These are phyloP conservation scores for Troides aeacus DNA, from an alignment of 2,888 invertebrate genomes.

Conservation along the genomic window DNA sequence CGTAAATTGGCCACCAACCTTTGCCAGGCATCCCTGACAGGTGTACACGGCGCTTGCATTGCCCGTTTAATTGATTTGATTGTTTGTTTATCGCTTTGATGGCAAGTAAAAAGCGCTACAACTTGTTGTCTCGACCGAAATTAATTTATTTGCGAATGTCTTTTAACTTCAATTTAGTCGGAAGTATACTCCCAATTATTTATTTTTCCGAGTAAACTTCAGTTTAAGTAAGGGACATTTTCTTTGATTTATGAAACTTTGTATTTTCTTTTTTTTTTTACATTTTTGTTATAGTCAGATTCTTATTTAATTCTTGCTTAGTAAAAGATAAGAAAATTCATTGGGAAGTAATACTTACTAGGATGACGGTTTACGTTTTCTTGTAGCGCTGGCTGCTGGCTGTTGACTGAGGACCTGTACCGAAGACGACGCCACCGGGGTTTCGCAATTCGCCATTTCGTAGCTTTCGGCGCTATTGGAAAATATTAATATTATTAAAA, in stretches of 20 bases:
- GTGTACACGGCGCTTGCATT: background rate
- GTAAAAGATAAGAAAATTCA: background rate
- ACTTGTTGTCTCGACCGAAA: background rate
- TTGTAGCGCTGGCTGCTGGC: conserved; percentile 34
- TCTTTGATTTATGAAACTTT: too few relatives aligned
- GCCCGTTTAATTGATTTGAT: conserved; percentile 12
- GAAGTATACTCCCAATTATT: too few relatives aligned
- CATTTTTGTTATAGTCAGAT: too few relatives aligned
- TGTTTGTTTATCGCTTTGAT: conserved; percentile 13
- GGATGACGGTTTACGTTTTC: conserved; percentile 56
- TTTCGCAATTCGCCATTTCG: conserved; percentile 49
- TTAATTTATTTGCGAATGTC: background rate
- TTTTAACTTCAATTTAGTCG: background rate
- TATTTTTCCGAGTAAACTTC: too few relatives aligned
- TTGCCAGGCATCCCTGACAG: conserved; percentile 1
- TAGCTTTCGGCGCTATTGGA: conserved; percentile 42
- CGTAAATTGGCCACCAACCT: background rate
- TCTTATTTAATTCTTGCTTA: too few relatives aligned
- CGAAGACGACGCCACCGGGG: conserved; percentile 33
- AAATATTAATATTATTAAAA: conserved; percentile 5
- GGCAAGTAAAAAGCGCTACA: background rate
- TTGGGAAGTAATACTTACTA: conserved; percentile 50
- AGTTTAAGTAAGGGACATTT: too few relatives aligned
- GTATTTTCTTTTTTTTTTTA: too few relatives aligned
- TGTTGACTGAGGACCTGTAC: conserved; percentile 26